Evolutionary conservation across 2,797 vertebrate species (phyloP), one percentile per base, ranked within the genome.

Genomic region (Oreochromis grahami): DNA sequence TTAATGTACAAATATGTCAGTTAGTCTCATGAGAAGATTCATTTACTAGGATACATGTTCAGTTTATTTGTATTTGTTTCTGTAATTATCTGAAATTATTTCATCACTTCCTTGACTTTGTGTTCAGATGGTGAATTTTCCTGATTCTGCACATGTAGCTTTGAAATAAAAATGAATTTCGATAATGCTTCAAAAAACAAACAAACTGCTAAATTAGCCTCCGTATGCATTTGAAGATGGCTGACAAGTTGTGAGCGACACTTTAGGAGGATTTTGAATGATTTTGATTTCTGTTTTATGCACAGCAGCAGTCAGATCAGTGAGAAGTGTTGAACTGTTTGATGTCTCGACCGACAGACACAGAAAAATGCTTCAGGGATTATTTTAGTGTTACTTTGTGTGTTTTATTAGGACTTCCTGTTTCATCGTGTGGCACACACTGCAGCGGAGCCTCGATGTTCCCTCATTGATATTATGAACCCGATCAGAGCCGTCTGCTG

Each of bases 261-360:
- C 50, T 12, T 21, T 6, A 12, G 10, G 5, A 24, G 51, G 51
- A 11, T n/a, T n/a, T n/a, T n/a, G n/a, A n/a, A n/a, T n/a, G n/a
- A n/a, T n/a, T n/a, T n/a, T n/a, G 5, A 10, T 32, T 10, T 58
- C 0, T 58, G 4, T 56, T 1, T 9, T 2, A 6, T 0, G 2
- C 5, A 0, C 24, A 56, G 29, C 56, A 34, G 29, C 56, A 60
- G 56, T 60, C 8, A 34, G 60, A 1, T 5, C 34, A 63, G 19
- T 55, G 21, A 26, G 13, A 56, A 2, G 4, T 65, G 1, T 2
- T 15, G 38, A 68, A 68, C 12, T 43, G 36, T 41, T 68, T 14
- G 21, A 38, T 15, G 29, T 58, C 3, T 58, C 26, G 0, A 0
- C 60, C 36, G 8, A 63, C 29, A 60, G 15, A 60, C 56, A 60